Conservation (phyloP, 2,888 invertebrate genomes). For the Julus scandinavius region DNA sequence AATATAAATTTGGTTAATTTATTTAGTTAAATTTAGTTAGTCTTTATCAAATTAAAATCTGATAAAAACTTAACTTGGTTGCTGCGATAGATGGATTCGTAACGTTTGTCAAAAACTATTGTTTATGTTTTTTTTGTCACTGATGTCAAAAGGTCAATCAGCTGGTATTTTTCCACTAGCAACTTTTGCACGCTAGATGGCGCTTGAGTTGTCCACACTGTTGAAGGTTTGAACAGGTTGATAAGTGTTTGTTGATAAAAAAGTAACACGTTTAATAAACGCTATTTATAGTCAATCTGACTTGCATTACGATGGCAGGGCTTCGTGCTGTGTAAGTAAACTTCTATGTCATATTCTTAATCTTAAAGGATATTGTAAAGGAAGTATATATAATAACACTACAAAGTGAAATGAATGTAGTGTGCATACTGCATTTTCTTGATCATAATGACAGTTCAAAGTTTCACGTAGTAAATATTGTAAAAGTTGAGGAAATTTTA, state of each 20-base stretch:
- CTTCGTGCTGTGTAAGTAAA: not conserved
- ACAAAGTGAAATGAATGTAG: not conserved
- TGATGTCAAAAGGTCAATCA: not conserved
- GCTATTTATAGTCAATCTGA: not conserved
- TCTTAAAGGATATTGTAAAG: not conserved
- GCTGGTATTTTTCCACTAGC: not conserved
- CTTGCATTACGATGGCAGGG: not conserved
- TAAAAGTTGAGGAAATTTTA: not conserved
- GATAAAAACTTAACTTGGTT: too few relatives aligned
- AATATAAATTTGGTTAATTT: too few relatives aligned
- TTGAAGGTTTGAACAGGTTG: not conserved
- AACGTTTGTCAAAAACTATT: too few relatives aligned
- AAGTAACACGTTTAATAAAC: not conserved
- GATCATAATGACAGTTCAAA: too few relatives aligned
- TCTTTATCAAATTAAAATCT: too few relatives aligned
- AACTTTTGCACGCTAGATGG: not conserved
- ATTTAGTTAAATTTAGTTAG: too few relatives aligned
- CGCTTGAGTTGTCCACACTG: not conserved
- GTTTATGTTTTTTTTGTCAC: too few relatives aligned
- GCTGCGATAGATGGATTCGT: too few relatives aligned
- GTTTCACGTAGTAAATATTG: not conserved
- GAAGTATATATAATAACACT: too few relatives aligned
- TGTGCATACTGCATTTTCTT: not conserved
- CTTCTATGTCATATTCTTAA: not conserved
- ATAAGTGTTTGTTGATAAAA: not conserved